A percentile compares a stretch with the other conserved stretches of the same genome.
These are phyloP conservation scores for Lasioglossum morio DNA, from an alignment of 2,888 invertebrate genomes.

Conservation along the genomic window DNA sequence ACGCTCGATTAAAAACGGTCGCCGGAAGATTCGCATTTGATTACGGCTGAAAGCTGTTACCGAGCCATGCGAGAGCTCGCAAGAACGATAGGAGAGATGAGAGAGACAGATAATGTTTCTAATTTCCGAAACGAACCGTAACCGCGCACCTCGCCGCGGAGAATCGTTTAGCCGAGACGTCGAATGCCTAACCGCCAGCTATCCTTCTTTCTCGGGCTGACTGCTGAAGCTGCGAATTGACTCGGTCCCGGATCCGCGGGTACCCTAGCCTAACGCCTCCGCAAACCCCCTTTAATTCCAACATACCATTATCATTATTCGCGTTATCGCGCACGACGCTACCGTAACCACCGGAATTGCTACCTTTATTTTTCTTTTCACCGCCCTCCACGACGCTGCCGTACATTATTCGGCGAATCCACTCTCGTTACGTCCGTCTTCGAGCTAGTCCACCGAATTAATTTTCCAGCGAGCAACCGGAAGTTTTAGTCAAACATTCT, in stretches of 20 bases:
- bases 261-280: not conserved
- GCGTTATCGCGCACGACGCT: not conserved
- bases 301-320: not conserved
- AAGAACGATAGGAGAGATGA: constrained; percentile 67
- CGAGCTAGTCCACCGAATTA: not conserved
- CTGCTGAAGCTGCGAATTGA: constrained; percentile 4
- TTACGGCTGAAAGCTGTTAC: constrained; percentile 55
- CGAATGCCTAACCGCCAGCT: constrained; percentile 7
- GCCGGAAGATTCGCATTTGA: constrained; percentile 55
- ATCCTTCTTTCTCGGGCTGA: not conserved
- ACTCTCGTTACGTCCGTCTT: not conserved
- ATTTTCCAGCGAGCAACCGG: not conserved
- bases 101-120: constrained; percentile 73
- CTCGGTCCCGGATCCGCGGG: not conserved
- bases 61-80: not conserved
- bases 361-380: not conserved
- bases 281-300: not conserved
- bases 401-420: not conserved
- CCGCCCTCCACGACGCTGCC: not conserved
- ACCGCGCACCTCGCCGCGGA: constrained; percentile 2
- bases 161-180: constrained; percentile 46
- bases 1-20: constrained; percentile 25
- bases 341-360: not conserved
- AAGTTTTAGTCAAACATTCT: not conserved
- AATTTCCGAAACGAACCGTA: constrained; percentile 72